Percentiles rank a stretch among this genome's conserved stretches.
phyloP scores from a whole-genome alignment of 2,113 vertebrate species.

The Bubalus kerabau region DNA sequence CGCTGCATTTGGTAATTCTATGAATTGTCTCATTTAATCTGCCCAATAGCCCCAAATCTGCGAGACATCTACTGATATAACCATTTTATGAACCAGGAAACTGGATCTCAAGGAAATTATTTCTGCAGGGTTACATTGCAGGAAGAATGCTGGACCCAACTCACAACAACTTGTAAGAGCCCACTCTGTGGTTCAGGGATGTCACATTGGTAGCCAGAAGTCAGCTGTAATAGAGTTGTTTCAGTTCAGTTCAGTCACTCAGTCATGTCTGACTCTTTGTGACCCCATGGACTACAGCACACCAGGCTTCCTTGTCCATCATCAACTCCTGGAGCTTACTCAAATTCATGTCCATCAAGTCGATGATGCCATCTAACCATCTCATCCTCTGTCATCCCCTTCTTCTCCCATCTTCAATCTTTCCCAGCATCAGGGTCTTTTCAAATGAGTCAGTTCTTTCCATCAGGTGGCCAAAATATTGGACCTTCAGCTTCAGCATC shows the following conservation, averaged over 20 bases:
- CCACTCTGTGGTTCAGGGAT: accelerated
- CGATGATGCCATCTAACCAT: neutral
- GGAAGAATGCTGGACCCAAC: neutral
- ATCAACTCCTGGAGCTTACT: neutral
- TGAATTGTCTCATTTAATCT: neutral
- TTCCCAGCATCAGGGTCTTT: neutral
- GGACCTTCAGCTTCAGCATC: neutral
- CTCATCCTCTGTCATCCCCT: neutral
- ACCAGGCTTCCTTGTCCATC: neutral
- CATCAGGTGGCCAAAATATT: neutral
- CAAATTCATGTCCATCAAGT: neutral
- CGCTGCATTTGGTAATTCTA: neutral
- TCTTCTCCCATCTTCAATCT: neutral
- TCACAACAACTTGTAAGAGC: neutral
- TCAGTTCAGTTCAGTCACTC: neutral
- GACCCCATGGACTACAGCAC: neutral
- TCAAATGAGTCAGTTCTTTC: neutral
- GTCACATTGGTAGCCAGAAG: neutral
- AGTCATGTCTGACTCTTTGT: accelerated
- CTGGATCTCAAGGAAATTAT: neutral
- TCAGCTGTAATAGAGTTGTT: neutral
- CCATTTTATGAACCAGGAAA: neutral
- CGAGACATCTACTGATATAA: accelerated
- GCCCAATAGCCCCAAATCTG: accelerated
- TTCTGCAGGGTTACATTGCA: neutral